phyloP scores from a whole-genome alignment of 2,113 vertebrate genomes.

The Pholis gunnellus region DNA sequence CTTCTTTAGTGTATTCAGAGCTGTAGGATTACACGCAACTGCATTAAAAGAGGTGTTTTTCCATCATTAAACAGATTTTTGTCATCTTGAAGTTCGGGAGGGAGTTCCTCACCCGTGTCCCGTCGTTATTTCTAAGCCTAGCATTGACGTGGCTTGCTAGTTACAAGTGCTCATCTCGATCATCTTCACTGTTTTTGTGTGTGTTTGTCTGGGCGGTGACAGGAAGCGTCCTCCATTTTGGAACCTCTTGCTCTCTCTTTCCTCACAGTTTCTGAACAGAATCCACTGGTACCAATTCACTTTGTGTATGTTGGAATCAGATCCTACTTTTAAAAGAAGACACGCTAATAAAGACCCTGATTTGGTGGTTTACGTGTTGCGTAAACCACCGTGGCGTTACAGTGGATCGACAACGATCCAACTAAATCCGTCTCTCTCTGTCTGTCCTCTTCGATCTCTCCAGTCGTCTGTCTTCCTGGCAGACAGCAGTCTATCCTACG shows the following conservation, averaged over 20 bases:
- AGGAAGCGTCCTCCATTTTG: background rate
- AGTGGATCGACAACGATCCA: conserved; percentile 19
- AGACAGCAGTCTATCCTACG: conserved; percentile 56
- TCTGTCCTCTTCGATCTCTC: conserved; percentile 57
- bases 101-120: background rate
- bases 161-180: background rate
- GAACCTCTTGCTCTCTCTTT: background rate
- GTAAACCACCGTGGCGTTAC: background rate
- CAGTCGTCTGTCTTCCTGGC: conserved; percentile 70
- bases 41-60: background rate
- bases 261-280: background rate
- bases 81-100: background rate
- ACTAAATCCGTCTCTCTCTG: conserved; percentile 30
- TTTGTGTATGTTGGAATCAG: background rate
- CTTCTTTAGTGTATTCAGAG: background rate
- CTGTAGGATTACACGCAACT: background rate
- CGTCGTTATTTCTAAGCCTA: background rate
- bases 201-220: background rate
- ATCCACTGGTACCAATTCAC: too few relatives aligned
- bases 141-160: background rate
- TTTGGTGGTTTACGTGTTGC: too few relatives aligned
- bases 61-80: background rate
- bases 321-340: background rate
- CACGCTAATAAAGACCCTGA: background rate
- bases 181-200: background rate